These are phyloP conservation scores for Myxocyprinus asiaticus DNA, from an alignment of 2,113 vertebrate species.

Conservation along the genomic window DNA sequence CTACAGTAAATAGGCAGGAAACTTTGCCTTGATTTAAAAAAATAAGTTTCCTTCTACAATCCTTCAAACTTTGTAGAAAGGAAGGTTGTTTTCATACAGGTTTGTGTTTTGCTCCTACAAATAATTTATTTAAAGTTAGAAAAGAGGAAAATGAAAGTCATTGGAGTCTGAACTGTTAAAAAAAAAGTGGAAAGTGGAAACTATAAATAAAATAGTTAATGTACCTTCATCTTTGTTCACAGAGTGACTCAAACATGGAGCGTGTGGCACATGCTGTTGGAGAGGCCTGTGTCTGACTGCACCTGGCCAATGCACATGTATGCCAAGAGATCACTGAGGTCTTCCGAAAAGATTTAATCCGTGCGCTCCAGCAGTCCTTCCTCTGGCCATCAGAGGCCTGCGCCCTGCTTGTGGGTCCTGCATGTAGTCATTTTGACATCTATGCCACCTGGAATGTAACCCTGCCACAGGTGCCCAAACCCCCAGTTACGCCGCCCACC, in stretches of 20 bases:
- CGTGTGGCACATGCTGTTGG: conserved; percentile 74
- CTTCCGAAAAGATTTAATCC: conserved; percentile 83
- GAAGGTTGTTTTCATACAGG: too few species aligned
- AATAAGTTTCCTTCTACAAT: too few species aligned
- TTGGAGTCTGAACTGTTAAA: too few species aligned
- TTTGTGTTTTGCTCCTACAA: too few species aligned
- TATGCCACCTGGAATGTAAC: conserved; percentile 86
- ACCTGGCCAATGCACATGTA: conserved; percentile 74
- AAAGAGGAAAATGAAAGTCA: too few species aligned
- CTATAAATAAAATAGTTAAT: too few species aligned
- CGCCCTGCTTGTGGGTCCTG: conserved; percentile 81
- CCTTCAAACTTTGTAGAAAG: too few species aligned
- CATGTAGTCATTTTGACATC: conserved; percentile 88
- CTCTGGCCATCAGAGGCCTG: conserved; percentile 86
- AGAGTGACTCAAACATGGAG: conserved; percentile 78
- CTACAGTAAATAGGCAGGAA: too few species aligned
- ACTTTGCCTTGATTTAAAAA: too few species aligned
- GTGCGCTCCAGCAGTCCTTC: conserved; percentile 78
- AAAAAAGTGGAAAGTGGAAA: too few species aligned
- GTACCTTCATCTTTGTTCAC: background rate
- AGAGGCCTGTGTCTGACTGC: conserved; percentile 78
- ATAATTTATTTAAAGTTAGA: too few species aligned
- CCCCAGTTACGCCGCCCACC: conserved; percentile 72
- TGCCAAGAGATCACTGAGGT: conserved; percentile 81
- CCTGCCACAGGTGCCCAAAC: conserved; percentile 81